Base-by-base conservation (phyloP, 2,113 vertebrate genomes). In the Xyrauchen texanus region DNA sequence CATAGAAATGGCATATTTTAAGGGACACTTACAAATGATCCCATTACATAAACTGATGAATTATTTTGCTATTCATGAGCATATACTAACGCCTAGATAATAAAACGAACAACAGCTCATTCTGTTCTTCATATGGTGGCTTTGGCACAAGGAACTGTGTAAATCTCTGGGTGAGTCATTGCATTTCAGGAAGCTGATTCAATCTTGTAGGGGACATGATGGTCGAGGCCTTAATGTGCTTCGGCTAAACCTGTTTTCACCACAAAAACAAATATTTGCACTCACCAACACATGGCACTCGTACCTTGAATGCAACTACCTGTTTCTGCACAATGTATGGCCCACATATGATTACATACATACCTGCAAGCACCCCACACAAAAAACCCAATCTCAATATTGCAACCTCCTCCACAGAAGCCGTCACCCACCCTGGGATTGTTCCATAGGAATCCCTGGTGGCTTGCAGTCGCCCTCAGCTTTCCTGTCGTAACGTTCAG, bases 401-500 rank as follows among this genome's bases (percentile, higher is more conserved):
- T 77, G 62, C 77, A 69, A 66, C 77, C 80, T 72, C 83, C 83
- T 82, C 80, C 80, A 77, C 68, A 77, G 62, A 76, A 80, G 68
- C 80, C 77, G 83, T 82, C 81, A 80, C 53, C 21, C 45, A 8
- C 49, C 72, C 15, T 53, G 79, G 79, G 70, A 81, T 77, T 9
- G 44, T 34, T 34, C 21, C 21, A 34, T 34, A 34, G 21, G 21
- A 69, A 62, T 77, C 82, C 74, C 64, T 47, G 66, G 55, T 44
- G 72, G 53, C 46, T 65, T 61, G 8, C 60, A 70, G 65, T 64
- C 21, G 21, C 21, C 21, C 21, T 34, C 21, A 3, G 21, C 21
- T 34, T 34, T 34, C 21, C 21, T 34, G 21, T 1, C 21, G 21
- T 34, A 34, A 34, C 21, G 21, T 3, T 34, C 21, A 34, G 21